Conservation (phyloP, 2,113 vertebrate species). For the Gopherus flavomarginatus region DNA sequence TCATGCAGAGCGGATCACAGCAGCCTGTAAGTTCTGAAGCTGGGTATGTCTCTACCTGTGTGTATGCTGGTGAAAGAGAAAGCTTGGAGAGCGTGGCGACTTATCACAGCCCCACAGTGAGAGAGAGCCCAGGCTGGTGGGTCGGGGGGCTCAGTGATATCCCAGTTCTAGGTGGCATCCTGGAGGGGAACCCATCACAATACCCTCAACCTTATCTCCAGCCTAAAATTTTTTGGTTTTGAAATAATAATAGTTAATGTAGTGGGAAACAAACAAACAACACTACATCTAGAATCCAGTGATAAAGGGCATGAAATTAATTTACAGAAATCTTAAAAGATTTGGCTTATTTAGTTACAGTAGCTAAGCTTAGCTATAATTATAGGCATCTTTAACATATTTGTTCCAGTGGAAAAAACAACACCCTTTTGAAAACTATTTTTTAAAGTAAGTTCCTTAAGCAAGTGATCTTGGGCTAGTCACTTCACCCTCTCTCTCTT, state of each 20-base stretch:
- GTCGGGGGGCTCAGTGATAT: too few species aligned
- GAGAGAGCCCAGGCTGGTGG: too few species aligned
- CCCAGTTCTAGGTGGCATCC: too few species aligned
- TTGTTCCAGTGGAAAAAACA: neutral
- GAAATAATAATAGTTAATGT: neutral
- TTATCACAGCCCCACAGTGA: too few species aligned
- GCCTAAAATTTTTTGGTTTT: neutral
- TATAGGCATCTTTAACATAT: neutral
- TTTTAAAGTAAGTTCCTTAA: neutral
- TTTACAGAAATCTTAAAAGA: neutral
- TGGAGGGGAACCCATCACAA: too few species aligned
- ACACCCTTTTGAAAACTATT: neutral
- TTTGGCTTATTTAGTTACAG: neutral
- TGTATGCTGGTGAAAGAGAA: too few species aligned
- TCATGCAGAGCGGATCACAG: too few species aligned
- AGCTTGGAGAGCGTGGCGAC: too few species aligned
- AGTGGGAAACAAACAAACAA: neutral
- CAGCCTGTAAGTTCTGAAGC: too few species aligned
- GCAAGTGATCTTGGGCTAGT: neutral
- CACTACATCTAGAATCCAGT: neutral
- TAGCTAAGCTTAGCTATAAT: neutral
- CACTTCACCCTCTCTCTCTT: slow-evolving; percentile 13
- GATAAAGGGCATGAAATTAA: neutral
- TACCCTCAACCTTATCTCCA: neutral
- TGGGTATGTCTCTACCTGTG: too few species aligned